Conservation (phyloP, 2,888 invertebrate species). For the Agriopis leucophaearia region DNA sequence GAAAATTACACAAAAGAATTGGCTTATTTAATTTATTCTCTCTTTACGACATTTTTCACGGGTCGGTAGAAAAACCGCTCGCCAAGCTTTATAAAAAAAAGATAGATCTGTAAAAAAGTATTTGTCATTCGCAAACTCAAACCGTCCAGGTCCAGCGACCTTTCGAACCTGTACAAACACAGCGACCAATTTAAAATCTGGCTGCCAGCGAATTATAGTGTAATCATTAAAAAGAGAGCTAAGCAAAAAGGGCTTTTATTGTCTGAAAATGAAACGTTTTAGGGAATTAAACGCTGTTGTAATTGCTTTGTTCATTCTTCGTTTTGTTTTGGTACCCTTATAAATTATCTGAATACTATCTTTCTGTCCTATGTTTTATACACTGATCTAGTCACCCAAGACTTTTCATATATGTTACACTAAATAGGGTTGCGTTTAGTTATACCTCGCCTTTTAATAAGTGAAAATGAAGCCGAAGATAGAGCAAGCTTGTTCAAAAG, state of each 20-base stretch:
- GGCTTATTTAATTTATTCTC: neutral
- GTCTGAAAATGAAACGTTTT: conserved; percentile 3
- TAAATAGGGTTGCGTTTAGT: no score
- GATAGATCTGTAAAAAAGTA: conserved; percentile 20
- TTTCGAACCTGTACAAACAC: conserved; percentile 20
- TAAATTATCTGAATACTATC: neutral
- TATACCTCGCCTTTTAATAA: no score
- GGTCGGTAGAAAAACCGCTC: neutral
- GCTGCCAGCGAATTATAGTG: conserved; percentile 16
- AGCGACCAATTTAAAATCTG: conserved; percentile 29
- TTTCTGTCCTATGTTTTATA: neutral
- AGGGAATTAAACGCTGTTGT: conserved; percentile 1
- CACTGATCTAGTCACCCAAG: neutral
- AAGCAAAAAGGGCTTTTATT: conserved; percentile 15
- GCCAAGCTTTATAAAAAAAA: conserved; percentile 3
- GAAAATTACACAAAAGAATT: no score
- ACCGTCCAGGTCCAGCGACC: conserved; percentile 8
- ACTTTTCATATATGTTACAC: no score
- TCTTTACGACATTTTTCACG: neutral
- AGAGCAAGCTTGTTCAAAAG: no score
- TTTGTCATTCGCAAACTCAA: conserved; percentile 12
- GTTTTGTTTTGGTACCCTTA: neutral
- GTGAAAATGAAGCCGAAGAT: no score
- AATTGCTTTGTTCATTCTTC: neutral
- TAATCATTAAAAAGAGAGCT: conserved; percentile 13